phyloP scores from a whole-genome alignment of 2,113 vertebrate species.

The Colistium nudipinnis region DNA sequence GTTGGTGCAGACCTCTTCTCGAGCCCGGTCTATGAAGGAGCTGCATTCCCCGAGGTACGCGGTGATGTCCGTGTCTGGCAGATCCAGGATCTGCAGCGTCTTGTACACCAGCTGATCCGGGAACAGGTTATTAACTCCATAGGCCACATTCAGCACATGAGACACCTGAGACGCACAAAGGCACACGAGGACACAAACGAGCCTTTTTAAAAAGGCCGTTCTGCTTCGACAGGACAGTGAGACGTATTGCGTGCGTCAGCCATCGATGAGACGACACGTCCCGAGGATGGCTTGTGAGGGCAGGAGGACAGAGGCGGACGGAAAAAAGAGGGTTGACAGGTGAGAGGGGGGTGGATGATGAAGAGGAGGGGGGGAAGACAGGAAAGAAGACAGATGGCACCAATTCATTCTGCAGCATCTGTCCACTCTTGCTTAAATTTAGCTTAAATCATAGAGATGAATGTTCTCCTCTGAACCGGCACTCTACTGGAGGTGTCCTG shows the following conservation, averaged over 20 bases:
- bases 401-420: slow-evolving; percentile 57
- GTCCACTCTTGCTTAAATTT: slow-evolving; percentile 54
- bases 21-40: slow-evolving; percentile 64
- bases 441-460: slow-evolving; percentile 34
- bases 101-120: slow-evolving; percentile 78
- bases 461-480: slow-evolving; percentile 26
- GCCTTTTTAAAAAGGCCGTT: slow-evolving; percentile 23
- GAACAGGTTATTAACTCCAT: slow-evolving; percentile 89
- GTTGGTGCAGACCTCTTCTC: slow-evolving; percentile 44
- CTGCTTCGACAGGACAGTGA: slow-evolving; percentile 9
- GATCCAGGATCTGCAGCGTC: slow-evolving; percentile 88
- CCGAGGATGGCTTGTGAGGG: slow-evolving; percentile 42
- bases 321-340: slow-evolving; percentile 4
- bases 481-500: slow-evolving; percentile 18
- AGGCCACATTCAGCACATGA: slow-evolving; percentile 93
- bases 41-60: slow-evolving; percentile 80
- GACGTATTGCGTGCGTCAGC: slow-evolving; percentile 32
- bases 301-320: not conserved
- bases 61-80: slow-evolving; percentile 90
- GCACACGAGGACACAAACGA: not conserved
- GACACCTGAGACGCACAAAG: slow-evolving; percentile 84
- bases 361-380: not conserved
- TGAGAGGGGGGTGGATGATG: slow-evolving; percentile 6
- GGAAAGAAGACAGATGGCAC: slow-evolving; percentile 60
- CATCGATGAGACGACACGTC: slow-evolving; percentile 50